phyloP scores from a whole-genome alignment of 2,113 vertebrate genomes.

The Campylomormyrus tamandua region DNA sequence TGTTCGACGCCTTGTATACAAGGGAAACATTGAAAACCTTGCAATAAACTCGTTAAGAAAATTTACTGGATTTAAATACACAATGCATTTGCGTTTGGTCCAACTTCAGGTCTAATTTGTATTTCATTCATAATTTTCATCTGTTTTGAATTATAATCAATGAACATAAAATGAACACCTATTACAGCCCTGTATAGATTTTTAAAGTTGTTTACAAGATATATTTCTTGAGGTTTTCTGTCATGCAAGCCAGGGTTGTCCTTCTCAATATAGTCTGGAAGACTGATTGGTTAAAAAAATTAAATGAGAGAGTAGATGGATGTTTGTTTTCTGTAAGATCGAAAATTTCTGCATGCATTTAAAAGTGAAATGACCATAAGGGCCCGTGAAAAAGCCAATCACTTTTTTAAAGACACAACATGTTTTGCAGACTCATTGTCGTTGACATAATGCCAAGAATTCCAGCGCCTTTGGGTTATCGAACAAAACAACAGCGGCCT shows the following conservation, averaged over 20 bases:
- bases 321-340: neutral
- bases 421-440: neutral
- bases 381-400: neutral
- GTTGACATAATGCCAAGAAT: neutral
- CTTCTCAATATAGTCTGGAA: neutral
- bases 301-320: neutral
- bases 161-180: neutral
- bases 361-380: neutral
- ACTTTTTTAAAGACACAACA: neutral
- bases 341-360: neutral
- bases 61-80: constrained; percentile 49
- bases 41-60: constrained; percentile 37
- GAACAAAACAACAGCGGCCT: neutral
- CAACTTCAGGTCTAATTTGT: constrained; percentile 38
- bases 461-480: constrained; percentile 1
- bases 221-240: neutral
- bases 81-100: constrained; percentile 29
- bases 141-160: constrained; percentile 3
- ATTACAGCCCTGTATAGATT: neutral
- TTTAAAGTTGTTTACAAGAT: neutral
- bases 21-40: constrained; percentile 43
- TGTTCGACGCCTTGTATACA: constrained; percentile 50
- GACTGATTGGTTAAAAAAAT: neutral
- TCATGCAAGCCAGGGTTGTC: neutral
- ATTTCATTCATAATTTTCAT: constrained; percentile 11